Percentiles rank a stretch among this genome's conserved stretches.
Evolutionary conservation across 2,797 vertebrate genomes (phyloP).

Genomic region (Pseudochaenichthys georgianus): DNA sequence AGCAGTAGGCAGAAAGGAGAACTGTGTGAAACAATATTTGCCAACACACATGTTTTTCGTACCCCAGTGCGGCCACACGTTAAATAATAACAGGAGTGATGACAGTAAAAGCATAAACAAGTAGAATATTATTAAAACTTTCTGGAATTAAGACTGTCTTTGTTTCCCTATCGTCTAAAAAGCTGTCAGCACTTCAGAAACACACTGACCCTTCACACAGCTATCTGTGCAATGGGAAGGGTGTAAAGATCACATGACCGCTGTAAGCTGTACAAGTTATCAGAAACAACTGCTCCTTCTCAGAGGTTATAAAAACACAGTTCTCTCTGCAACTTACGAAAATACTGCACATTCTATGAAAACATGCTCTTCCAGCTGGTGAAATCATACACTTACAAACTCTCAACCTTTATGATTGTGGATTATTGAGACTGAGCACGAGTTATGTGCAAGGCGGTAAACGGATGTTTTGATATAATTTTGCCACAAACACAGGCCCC

Average conservation of each 20-base stretch:
- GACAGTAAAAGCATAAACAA: not conserved
- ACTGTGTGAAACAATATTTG: constrained; percentile 4
- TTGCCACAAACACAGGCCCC: too few relatives aligned
- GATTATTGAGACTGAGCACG: too few relatives aligned
- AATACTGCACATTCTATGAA: not conserved
- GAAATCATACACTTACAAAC: not conserved
- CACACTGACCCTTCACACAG: constrained; percentile 30
- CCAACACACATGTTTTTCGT: not conserved
- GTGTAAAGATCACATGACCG: constrained; percentile 19
- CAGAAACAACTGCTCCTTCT: constrained; percentile 19
- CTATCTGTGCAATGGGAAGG: constrained; percentile 19
- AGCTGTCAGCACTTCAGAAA: not conserved
- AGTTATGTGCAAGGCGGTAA: too few relatives aligned
- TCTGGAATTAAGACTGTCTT: not conserved
- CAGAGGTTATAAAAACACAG: constrained; percentile 15
- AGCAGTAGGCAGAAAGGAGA: not conserved
- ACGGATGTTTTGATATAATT: too few relatives aligned
- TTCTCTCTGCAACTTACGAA: constrained; percentile 8
- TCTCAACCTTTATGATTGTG: too few relatives aligned
- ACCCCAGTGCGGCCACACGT: not conserved
- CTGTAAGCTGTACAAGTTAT: constrained; percentile 13
- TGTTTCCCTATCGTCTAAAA: not conserved
- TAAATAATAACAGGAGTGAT: not conserved
- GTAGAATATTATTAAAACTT: not conserved
- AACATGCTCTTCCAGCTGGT: not conserved